phyloP scores from a whole-genome alignment of 2,113 vertebrate genomes.

The Paradisaea rubra region DNA sequence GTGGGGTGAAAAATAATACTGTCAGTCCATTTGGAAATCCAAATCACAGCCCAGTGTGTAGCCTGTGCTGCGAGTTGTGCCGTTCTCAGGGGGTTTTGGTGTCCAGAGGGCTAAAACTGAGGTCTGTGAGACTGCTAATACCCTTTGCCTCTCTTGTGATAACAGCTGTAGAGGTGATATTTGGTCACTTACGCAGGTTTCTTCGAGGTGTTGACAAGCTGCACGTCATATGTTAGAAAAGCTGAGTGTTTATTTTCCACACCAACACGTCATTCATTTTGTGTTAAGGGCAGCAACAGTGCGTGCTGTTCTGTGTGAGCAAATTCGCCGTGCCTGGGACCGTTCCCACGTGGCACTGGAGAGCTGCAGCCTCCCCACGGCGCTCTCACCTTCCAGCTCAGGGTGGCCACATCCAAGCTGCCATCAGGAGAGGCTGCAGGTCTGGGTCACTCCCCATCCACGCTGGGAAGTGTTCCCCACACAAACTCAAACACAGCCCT shows the following conservation, averaged over 20 bases:
- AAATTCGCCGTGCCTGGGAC: accelerated
- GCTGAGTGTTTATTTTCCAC: background rate
- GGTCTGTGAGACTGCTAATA: background rate
- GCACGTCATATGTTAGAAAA: background rate
- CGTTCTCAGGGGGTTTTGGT: background rate
- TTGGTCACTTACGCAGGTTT: background rate
- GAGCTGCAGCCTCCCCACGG: background rate
- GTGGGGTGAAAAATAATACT: background rate
- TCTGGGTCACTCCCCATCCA: accelerated
- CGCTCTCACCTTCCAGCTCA: background rate
- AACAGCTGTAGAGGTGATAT: background rate
- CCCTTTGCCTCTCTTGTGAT: background rate
- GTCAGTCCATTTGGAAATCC: background rate
- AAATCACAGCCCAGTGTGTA: background rate
- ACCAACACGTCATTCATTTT: accelerated
- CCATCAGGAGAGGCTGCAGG: accelerated
- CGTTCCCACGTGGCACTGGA: accelerated
- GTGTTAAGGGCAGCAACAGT: background rate
- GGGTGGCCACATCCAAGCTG: background rate
- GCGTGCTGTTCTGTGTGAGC: accelerated
- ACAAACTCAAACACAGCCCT: background rate
- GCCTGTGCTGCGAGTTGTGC: background rate
- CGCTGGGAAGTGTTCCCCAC: background rate
- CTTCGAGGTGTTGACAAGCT: background rate
- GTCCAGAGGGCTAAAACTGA: background rate